phyloP scores from a whole-genome alignment of 1,140 invertebrate species.

The Solenopsis fugax region DNA sequence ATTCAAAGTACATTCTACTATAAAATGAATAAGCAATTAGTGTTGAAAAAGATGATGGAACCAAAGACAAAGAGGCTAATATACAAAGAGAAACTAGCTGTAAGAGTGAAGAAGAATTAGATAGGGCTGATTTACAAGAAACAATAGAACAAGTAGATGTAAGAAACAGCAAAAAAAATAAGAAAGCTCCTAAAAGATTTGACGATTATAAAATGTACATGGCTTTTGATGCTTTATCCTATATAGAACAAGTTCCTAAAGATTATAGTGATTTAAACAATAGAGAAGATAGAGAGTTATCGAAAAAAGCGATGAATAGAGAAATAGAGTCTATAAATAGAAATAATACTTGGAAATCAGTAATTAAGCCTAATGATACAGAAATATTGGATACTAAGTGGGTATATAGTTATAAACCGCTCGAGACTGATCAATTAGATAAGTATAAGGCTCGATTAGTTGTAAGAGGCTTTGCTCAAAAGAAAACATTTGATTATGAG shows the following conservation, averaged over 20 bases:
- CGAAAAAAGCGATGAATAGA: not conserved
- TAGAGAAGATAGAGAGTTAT: not conserved
- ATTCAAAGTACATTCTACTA: not conserved
- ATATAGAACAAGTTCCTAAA: constrained; percentile 12
- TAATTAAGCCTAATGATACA: constrained; percentile 3
- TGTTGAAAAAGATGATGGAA: too few relatives aligned
- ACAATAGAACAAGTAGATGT: not conserved
- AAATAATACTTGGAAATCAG: not conserved
- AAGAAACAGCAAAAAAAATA: not conserved
- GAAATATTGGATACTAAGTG: too few relatives aligned
- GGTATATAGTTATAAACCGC: too few relatives aligned
- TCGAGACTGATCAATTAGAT: too few relatives aligned
- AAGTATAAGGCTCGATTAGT: too few relatives aligned
- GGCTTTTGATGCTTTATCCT: too few relatives aligned
- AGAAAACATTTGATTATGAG: too few relatives aligned
- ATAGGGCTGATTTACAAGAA: not conserved
- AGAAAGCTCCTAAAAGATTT: not conserved
- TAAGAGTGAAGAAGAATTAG: not conserved
- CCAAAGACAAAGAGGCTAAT: too few relatives aligned
- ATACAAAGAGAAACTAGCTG: too few relatives aligned
- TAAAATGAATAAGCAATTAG: not conserved
- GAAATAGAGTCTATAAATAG: constrained; percentile 20
- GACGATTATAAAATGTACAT: too few relatives aligned
- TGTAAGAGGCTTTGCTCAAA: too few relatives aligned
- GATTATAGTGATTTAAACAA: not conserved